Evolutionary conservation across 2,888 invertebrate genomes (phyloP).

Genomic region (Glaucopsyche alexis): DNA sequence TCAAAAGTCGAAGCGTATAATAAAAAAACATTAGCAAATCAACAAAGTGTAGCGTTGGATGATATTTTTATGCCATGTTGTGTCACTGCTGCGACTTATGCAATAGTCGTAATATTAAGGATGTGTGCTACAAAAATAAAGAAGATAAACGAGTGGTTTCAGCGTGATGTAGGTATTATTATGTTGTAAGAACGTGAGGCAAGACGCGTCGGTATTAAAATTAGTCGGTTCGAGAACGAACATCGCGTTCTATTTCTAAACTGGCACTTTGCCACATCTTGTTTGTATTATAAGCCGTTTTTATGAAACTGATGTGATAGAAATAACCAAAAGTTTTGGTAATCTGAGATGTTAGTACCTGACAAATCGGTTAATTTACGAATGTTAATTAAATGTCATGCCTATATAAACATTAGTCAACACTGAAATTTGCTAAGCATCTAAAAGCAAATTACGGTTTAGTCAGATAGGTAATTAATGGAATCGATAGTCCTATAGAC

Average conservation of each 20-base stretch:
- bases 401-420: conserved; percentile 28
- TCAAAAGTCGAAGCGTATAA: not conserved
- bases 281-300: conserved; percentile 81
- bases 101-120: conserved; percentile 32
- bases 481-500: conserved; percentile 53
- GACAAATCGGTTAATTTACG: conserved; percentile 23
- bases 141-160: conserved; percentile 44
- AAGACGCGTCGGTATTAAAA: conserved; percentile 67
- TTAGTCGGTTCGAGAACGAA: conserved; percentile 74
- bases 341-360: conserved; percentile 60
- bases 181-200: conserved; percentile 54
- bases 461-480: conserved; percentile 40
- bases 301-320: conserved; percentile 79
- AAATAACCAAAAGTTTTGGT: conserved; percentile 76
- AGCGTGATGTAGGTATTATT: conserved; percentile 53
- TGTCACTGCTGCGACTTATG: conserved; percentile 26
- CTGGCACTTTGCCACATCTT: conserved; percentile 75
- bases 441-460: conserved; percentile 41
- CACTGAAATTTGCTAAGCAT: conserved; percentile 36
- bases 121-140: conserved; percentile 39
- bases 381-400: conserved; percentile 38
- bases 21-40: conserved; percentile 17
- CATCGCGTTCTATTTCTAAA: conserved; percentile 71
- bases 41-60: conserved; percentile 1
- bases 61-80: conserved; percentile 1